Percentiles rank a stretch among this genome's conserved stretches.
Conservation (phyloP, 2,888 invertebrate genomes). For the Nipponacmea schrenckii region DNA sequence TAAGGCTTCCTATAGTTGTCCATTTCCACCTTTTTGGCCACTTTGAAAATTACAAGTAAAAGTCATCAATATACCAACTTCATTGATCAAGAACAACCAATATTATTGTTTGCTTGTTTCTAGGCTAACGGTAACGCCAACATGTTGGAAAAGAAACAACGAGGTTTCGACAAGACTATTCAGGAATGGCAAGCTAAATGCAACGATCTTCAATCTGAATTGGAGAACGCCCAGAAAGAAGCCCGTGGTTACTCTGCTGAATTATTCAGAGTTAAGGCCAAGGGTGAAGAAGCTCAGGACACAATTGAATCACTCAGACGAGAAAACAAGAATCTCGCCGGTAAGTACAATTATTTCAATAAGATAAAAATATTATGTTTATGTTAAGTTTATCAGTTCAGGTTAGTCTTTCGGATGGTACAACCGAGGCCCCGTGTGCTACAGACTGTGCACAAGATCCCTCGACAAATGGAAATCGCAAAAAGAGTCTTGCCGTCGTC, state of each 20-base stretch:
- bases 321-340: slow-evolving; percentile 98
- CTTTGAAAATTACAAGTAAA: neutral
- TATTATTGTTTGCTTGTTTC: neutral
- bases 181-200: slow-evolving; percentile 99
- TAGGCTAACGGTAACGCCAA: slow-evolving; percentile 73
- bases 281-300: slow-evolving; percentile 96
- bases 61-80: neutral
- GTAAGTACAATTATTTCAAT: slow-evolving; percentile 40
- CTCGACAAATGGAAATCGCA: too few species aligned
- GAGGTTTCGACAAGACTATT: slow-evolving; percentile 99
- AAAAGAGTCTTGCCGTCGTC: too few species aligned
- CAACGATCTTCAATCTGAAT: slow-evolving; percentile 86
- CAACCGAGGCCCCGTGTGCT: too few species aligned
- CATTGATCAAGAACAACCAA: neutral
- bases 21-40: too few species aligned
- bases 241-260: slow-evolving; percentile 99
- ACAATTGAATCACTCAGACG: slow-evolving; percentile 97
- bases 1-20: too few species aligned
- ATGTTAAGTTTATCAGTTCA: too few species aligned
- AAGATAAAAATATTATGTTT: too few species aligned
- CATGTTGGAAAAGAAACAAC: slow-evolving; percentile 98
- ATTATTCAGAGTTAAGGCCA: slow-evolving; percentile 96
- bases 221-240: slow-evolving; percentile 99
- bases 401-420: too few species aligned
- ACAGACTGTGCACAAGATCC: too few species aligned